Percentiles rank a stretch among this genome's conserved stretches.
Evolutionary conservation across 1,140 invertebrate species (phyloP).

Genomic region (Lethocerus indicus): DNA sequence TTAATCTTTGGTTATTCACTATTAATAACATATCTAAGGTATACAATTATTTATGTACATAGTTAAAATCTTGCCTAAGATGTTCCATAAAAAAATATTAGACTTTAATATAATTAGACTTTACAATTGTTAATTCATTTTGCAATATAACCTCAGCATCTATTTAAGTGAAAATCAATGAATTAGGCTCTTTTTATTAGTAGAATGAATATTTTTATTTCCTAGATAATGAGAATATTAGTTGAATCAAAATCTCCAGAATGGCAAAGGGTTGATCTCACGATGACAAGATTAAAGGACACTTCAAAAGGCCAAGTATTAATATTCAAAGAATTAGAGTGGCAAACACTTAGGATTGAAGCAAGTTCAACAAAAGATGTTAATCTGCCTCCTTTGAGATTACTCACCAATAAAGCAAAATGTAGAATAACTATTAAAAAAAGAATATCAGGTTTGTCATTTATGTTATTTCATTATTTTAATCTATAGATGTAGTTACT

Average conservation of each 20-base stretch:
- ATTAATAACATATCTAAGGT: too few species aligned
- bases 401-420: conserved; percentile 87
- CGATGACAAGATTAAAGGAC: conserved; percentile 82
- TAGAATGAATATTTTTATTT: conserved; percentile 13
- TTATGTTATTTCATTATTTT: conserved; percentile 4
- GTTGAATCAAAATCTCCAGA: conserved; percentile 85
- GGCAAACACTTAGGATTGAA: conserved; percentile 91
- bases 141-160: too few species aligned
- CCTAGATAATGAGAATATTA: conserved; percentile 73
- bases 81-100: too few species aligned
- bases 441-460: conserved; percentile 52
- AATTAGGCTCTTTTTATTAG: conserved; percentile 10
- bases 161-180: too few species aligned
- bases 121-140: too few species aligned
- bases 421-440: conserved; percentile 96
- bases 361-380: conserved; percentile 67
- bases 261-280: conserved; percentile 68
- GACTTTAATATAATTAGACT: too few species aligned
- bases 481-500: not conserved
- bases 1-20: not conserved
- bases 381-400: conserved; percentile 69
- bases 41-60: too few species aligned
- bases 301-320: conserved; percentile 70
- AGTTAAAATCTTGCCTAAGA: too few species aligned
- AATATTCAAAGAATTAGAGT: conserved; percentile 95